Conservation (phyloP, 2,113 vertebrate species). For the Psettodes erumei region DNA sequence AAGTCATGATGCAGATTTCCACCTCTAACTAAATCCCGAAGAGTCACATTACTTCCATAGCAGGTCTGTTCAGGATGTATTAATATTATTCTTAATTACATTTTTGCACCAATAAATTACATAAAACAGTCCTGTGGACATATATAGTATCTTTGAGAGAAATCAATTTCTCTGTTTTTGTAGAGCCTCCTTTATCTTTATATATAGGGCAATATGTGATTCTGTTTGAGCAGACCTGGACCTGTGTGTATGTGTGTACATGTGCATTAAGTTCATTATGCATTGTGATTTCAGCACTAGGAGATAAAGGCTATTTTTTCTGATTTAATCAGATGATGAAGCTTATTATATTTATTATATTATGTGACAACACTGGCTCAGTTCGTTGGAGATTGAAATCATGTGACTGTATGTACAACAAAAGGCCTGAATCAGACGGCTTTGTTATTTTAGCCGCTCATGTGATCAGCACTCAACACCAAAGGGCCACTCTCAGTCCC, state of each 20-base stretch:
- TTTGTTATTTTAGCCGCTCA: constrained; percentile 75
- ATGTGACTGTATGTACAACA: constrained; percentile 46
- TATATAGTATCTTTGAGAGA: neutral
- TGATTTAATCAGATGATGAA: constrained; percentile 46
- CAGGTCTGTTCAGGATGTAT: neutral
- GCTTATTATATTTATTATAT: constrained; percentile 25
- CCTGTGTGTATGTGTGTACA: neutral
- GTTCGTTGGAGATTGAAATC: constrained; percentile 45
- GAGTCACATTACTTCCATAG: constrained; percentile 25
- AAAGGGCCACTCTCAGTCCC: constrained; percentile 46
- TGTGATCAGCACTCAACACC: constrained; percentile 74
- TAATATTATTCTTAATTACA: neutral
- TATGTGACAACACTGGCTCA: constrained; percentile 14
- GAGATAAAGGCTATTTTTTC: neutral
- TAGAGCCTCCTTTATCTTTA: neutral
- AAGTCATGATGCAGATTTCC: constrained; percentile 37
- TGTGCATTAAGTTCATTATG: neutral
- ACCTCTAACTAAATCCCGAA: constrained; percentile 12
- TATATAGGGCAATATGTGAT: neutral
- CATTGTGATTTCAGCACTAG: constrained; percentile 21
- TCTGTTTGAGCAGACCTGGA: neutral
- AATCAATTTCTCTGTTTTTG: neutral
- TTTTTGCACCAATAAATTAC: constrained; percentile 14
- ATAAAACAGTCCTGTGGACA: neutral
- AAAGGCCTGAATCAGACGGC: constrained; percentile 56